Conservation (phyloP, 2,888 invertebrate genomes). For the Hirtodrosophila trivittata region DNA sequence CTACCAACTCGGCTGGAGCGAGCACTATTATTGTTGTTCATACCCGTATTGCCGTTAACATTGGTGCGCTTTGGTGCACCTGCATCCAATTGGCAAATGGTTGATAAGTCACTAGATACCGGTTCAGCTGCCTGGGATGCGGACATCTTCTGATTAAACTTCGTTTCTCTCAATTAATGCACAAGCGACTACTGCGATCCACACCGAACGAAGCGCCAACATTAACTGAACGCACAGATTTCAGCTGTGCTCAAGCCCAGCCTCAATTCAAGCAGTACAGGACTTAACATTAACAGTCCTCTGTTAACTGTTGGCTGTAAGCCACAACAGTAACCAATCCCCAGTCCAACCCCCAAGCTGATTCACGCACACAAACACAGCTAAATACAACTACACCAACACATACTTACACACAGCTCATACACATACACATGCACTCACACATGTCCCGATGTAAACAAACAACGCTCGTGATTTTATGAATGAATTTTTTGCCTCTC, state of each 20-base stretch:
- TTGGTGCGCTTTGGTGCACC: constrained; percentile 46
- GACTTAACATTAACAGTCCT: constrained; percentile 48
- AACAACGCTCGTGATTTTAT: constrained; percentile 41
- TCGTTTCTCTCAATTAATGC: neutral
- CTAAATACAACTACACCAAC: constrained; percentile 1
- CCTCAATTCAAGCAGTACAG: constrained; percentile 33
- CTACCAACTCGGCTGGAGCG: constrained; percentile 66
- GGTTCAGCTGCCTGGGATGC: constrained; percentile 12
- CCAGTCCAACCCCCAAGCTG: constrained; percentile 20
- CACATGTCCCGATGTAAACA: constrained; percentile 21
- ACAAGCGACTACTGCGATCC: constrained; percentile 59
- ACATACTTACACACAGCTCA: constrained; percentile 2
- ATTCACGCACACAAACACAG: constrained; percentile 6
- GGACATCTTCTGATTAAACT: constrained; percentile 35
- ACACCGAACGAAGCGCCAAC: constrained; percentile 59
- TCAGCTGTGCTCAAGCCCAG: constrained; percentile 35
- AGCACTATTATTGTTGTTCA: constrained; percentile 77
- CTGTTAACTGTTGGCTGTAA: constrained; percentile 41
- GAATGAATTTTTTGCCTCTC: constrained; percentile 57
- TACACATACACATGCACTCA: neutral
- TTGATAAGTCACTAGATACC: constrained; percentile 20
- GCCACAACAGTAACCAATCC: constrained; percentile 42
- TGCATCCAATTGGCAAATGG: constrained; percentile 32
- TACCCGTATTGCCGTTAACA: constrained; percentile 37
- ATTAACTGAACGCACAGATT: constrained; percentile 71